phyloP scores from a whole-genome alignment of 2,888 invertebrate genomes.

The Zhuqinia jingwanae region DNA sequence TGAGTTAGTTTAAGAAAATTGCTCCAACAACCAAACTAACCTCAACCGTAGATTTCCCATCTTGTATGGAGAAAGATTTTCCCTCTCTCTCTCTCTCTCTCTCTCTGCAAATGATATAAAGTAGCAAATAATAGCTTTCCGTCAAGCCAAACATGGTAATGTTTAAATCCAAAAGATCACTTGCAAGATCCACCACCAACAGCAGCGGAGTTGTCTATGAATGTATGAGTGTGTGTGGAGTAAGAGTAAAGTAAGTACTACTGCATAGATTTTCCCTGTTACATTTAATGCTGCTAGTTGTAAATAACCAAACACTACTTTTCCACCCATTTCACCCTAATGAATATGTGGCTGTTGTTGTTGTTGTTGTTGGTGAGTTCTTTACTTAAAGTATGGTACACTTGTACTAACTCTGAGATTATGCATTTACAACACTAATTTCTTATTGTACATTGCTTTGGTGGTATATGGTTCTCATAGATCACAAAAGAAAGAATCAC shows the following conservation, averaged over 20 bases:
- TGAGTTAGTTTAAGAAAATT: neutral
- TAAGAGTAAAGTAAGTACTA: neutral
- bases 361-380: conserved; percentile 53
- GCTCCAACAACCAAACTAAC: neutral
- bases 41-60: too few relatives aligned
- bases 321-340: conserved; percentile 70
- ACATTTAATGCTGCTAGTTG: conserved; percentile 16
- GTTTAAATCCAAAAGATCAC: conserved; percentile 70
- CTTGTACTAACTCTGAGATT: neutral
- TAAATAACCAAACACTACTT: conserved; percentile 60
- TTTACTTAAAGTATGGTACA: neutral
- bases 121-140: conserved; percentile 66
- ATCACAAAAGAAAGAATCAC: too few relatives aligned
- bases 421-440: conserved; percentile 51
- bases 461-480: too few relatives aligned
- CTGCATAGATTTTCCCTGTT: neutral
- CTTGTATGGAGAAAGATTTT: conserved; percentile 14
- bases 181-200: conserved; percentile 54
- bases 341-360: conserved; percentile 60
- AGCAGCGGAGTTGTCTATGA: conserved; percentile 47
- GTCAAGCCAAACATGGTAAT: conserved; percentile 63
- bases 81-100: too few relatives aligned
- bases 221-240: conserved; percentile 16
- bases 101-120: conserved; percentile 64
- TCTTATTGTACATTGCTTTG: neutral